Evolutionary conservation across 2,797 vertebrate species (phyloP).

Genomic region (Otolemur crassicaudatus): DNA sequence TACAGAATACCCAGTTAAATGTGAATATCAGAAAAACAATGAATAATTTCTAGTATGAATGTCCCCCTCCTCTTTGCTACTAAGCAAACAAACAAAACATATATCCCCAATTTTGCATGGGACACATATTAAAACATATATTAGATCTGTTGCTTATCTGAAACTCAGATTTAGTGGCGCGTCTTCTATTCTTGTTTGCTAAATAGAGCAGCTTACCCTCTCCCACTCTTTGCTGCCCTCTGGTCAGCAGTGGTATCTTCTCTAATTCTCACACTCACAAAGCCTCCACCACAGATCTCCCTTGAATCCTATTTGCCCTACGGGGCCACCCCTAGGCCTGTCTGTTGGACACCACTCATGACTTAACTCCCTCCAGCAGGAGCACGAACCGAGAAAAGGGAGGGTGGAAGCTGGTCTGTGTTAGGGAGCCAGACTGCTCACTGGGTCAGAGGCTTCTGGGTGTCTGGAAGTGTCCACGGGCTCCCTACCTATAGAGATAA

Average conservation of each 20-base stretch:
- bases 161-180: not conserved
- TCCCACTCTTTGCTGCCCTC: not conserved
- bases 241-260: not conserved
- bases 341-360: not conserved
- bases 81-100: not conserved
- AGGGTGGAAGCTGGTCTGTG: not conserved
- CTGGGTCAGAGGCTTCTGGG: not conserved
- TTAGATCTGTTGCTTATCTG: slow-evolving; percentile 20
- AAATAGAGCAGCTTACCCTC: not conserved
- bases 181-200: not conserved
- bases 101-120: not conserved
- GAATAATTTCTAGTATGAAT: not conserved
- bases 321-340: not conserved
- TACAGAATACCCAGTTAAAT: not conserved
- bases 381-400: not conserved
- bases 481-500: not conserved
- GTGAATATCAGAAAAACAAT: slow-evolving; percentile 27
- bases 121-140: not conserved
- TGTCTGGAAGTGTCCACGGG: not conserved
- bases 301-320: not conserved
- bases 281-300: not conserved
- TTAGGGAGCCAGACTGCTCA: not conserved
- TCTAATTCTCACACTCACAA: not conserved
- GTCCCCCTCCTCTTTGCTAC: not conserved
- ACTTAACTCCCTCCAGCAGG: not conserved